Evolutionary conservation across 2,888 invertebrate genomes (phyloP).

Genomic region (Rhimphoctona megacephalus): DNA sequence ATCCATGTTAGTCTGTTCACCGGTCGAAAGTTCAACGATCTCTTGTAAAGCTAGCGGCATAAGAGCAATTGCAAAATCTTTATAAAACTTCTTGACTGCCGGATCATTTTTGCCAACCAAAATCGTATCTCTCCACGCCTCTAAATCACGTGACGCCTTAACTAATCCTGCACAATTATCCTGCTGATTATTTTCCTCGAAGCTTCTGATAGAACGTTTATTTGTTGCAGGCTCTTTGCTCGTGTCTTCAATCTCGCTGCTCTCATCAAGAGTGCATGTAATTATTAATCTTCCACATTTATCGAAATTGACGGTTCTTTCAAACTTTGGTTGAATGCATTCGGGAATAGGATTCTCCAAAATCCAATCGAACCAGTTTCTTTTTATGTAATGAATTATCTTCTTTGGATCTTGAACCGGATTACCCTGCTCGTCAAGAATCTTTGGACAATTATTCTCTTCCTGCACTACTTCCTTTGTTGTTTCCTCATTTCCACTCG

Average conservation of each 20-base stretch:
- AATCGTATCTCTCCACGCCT: neutral
- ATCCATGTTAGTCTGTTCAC: neutral
- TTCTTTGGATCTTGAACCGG: constrained; percentile 11
- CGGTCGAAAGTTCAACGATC: neutral
- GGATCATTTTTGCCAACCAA: constrained; percentile 19
- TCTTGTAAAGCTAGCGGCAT: neutral
- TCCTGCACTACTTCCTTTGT: neutral
- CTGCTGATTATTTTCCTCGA: neutral
- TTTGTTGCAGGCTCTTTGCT: neutral
- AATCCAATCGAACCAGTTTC: constrained; percentile 36
- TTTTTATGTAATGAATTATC: constrained; percentile 17
- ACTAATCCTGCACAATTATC: neutral
- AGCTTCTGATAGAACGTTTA: constrained; percentile 19
- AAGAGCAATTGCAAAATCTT: neutral
- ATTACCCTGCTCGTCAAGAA: constrained; percentile 25
- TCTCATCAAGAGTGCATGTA: constrained; percentile 19
- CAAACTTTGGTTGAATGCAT: constrained; percentile 1
- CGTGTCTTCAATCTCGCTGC: neutral
- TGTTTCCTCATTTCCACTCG: neutral
- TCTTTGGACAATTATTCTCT: constrained; percentile 15
- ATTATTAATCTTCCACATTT: constrained; percentile 50
- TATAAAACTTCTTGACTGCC: constrained; percentile 14
- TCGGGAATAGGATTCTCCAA: constrained; percentile 27
- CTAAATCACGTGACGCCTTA: neutral
- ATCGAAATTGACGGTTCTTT: constrained; percentile 15